These are phyloP conservation scores for Amblyornis subalaris DNA, from an alignment of 2,113 vertebrate species.

Conservation along the genomic window DNA sequence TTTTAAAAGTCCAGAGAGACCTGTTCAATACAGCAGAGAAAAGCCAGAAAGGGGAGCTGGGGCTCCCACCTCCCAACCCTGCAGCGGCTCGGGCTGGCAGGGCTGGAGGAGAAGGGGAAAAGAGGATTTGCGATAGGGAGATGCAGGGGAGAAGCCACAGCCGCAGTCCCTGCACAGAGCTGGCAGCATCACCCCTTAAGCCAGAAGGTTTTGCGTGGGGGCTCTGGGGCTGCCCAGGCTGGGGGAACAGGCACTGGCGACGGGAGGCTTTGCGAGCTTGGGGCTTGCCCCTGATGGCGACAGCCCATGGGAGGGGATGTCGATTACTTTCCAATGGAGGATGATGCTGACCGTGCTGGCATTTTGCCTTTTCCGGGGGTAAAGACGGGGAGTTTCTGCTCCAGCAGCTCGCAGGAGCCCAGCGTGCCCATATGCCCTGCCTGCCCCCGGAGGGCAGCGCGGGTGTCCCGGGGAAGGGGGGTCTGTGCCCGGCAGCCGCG, in stretches of 20 bases:
- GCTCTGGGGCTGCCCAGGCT: background rate
- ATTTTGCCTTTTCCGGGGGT: background rate
- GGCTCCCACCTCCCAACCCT: background rate
- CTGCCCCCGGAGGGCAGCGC: too few relatives aligned
- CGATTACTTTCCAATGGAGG: background rate
- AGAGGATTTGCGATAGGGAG: rapidly evolving
- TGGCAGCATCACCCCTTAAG: background rate
- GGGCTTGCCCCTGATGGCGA: background rate
- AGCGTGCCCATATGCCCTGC: background rate
- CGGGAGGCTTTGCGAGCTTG: rapidly evolving
- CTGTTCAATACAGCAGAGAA: background rate
- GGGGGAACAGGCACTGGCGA: background rate
- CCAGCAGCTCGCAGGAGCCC: background rate
- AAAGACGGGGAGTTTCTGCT: background rate
- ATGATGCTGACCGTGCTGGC: background rate
- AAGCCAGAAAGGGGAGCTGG: background rate
- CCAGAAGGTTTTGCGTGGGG: background rate
- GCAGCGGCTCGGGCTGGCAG: background rate
- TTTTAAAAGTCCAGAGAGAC: background rate
- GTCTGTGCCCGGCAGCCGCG: background rate
- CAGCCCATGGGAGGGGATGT: background rate
- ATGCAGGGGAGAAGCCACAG: background rate
- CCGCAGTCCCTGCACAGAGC: rapidly evolving
- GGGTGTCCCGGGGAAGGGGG: background rate
- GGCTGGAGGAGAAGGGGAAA: background rate